Evolutionary conservation across 2,797 vertebrate genomes (phyloP), one percentile per base, ranked within the genome.

Genomic region (Sandelia bainsii): DNA sequence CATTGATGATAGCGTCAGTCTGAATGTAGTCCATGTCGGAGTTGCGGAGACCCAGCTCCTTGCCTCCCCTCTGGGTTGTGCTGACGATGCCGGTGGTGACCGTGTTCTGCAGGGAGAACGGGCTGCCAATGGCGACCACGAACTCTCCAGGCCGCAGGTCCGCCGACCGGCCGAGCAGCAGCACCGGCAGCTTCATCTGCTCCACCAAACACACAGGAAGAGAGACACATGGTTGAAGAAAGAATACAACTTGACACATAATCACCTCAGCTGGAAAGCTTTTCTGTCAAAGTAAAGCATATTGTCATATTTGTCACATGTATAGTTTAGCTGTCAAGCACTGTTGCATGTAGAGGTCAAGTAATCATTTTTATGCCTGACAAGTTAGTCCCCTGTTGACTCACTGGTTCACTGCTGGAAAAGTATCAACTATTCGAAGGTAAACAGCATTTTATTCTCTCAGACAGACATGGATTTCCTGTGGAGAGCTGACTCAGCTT

Each of bases 1-100:
- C 98, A 0, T 99, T 99, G 90, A 99, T 99, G 93, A 99, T 99
- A 86, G 98, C 98, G 0, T 99, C 98, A 0, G 98, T 99, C 94
- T 99, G 97, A 84, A 99, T 99, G 66, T 99, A 99, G 78, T 98
- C 98, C 96, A 98, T 99, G 91, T 99, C 97, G 0, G 98, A 99
- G 92, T 98, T 96, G 27, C 94, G 95, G 4, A 99, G 95, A 42
- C 98, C 98, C 66, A 99, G 95, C 82, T 99, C 98, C 76, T 96
- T 98, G 29, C 98, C 98, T 0, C 96, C 97, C 0, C 98, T 92
- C 89, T 98, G 98, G 17, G 98, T 97, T 62, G 98, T 99, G 89
- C 98, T 99, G 59, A 99, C 97, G 0, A 99, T 98, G 51, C 98
- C 98, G 0, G 98, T 99, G 40, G 98, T 99, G 87, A 99, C 98